A percentile compares a stretch with the other conserved stretches of the same genome.
Evolutionary conservation across 2,888 invertebrate genomes (phyloP).

Genomic region (Lepas anatifera): DNA sequence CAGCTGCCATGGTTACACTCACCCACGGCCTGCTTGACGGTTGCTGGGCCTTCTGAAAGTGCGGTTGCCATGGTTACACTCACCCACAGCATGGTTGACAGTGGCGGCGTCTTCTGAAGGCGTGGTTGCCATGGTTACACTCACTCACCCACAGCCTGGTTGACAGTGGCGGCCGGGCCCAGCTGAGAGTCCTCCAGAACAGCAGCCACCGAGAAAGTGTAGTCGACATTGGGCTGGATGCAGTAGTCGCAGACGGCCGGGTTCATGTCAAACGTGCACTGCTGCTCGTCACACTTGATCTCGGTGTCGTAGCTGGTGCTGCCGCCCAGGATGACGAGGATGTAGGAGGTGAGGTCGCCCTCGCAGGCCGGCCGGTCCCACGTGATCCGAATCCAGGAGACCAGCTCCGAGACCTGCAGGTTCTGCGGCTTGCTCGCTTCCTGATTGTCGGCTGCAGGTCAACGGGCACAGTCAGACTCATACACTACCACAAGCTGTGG

Average conservation of each 20-base stretch:
- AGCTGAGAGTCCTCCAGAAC: constrained; percentile 25
- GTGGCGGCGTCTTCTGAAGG: no score
- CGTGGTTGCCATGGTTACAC: neutral
- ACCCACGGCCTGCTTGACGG: no score
- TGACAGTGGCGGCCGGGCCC: constrained; percentile 26
- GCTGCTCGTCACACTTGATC: constrained; percentile 22
- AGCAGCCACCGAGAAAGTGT: constrained; percentile 26
- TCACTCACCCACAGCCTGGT: constrained; percentile 25
- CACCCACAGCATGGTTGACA: no score
- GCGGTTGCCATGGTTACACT: no score
- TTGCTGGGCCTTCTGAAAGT: no score
- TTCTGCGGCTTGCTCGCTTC: constrained; percentile 24
- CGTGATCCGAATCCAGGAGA: constrained; percentile 22
- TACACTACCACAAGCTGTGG: no score
- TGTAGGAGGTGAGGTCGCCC: constrained; percentile 23
- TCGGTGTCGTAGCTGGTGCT: constrained; percentile 24
- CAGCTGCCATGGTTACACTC: no score
- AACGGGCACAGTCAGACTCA: no score
- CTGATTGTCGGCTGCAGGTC: constrained; percentile 26
- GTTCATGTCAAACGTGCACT: constrained; percentile 23
- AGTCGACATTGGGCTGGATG: constrained; percentile 25
- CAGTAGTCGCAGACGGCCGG: constrained; percentile 25
- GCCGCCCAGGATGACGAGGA: constrained; percentile 25
- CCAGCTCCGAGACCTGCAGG: constrained; percentile 21
- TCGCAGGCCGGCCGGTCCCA: constrained; percentile 24